phyloP scores from a whole-genome alignment of 1,140 invertebrate genomes.

The Ceratosolen fusciceps region DNA sequence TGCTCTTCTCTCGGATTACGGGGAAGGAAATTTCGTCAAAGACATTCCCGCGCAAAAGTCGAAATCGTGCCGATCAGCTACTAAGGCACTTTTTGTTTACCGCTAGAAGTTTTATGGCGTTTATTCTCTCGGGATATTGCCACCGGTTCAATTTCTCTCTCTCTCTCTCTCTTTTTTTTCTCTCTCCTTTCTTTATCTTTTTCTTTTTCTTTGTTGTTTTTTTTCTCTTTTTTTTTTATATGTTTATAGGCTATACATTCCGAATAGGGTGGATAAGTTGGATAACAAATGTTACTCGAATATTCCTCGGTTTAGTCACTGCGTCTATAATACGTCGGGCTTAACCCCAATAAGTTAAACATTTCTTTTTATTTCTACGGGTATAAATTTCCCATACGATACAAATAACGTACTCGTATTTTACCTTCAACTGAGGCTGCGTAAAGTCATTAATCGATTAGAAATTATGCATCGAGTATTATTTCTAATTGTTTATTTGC shows the following conservation, averaged over 20 bases:
- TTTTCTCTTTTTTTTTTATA: background rate
- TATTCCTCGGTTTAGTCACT: background rate
- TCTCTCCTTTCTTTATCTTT: background rate
- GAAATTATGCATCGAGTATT: too few species aligned
- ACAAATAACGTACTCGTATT: too few species aligned
- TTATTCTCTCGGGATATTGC: slow-evolving; percentile 25
- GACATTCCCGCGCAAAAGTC: background rate
- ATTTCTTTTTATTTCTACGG: background rate
- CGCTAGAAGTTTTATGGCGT: slow-evolving; percentile 17
- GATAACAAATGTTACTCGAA: background rate
- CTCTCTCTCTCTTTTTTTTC: background rate
- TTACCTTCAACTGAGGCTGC: too few species aligned
- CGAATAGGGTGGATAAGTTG: background rate
- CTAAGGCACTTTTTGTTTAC: slow-evolving; percentile 32
- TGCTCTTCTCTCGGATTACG: background rate
- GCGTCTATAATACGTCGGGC: background rate
- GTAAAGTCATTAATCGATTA: too few species aligned
- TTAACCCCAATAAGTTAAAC: background rate
- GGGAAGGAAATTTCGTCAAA: slow-evolving; percentile 16
- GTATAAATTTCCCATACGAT: too few species aligned
- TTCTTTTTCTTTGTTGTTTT: background rate
- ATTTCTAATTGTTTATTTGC: too few species aligned
- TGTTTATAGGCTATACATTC: background rate
- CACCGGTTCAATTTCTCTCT: background rate
- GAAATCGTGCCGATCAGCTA: background rate